Base-by-base conservation (phyloP, 2,797 vertebrate species). In the Gymnocypris eckloni region DNA sequence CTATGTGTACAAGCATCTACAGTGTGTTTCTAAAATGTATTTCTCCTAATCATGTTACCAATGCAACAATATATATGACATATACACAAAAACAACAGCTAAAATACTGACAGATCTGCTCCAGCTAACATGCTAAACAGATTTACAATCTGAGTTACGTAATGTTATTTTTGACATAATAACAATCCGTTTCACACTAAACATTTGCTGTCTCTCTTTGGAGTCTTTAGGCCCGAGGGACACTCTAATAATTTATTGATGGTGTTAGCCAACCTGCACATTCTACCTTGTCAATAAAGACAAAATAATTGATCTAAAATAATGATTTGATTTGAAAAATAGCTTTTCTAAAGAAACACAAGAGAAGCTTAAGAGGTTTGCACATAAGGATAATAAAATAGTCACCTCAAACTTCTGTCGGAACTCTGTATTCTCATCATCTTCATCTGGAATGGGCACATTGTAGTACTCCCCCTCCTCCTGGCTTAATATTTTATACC, bases 401-500 rank as follows among this genome's bases (percentile, higher is more conserved):
- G 96, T 97, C 93, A 99, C 98, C 97, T 99, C 98, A 91, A 99
- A 99, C 88, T 99, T 99, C 94, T 97, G 96, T 85, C 97, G 94
- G 81, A 99, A 95, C 86, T 99, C 98, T 84, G 94, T 90, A 25
- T 99, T 98, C 6, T 96, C 97, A 69, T 98, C 98, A 3, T 97
- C 96, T 79, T 96, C 97, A 90, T 98, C 98, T 22, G 98, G 97
- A 91, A 99, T 99, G 84, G 98, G 98, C 61, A 99, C 98, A 0
- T 97, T 99, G 92, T 99, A 99, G 93, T 99, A 99, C 92, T 99
- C 98, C 0, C 98, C 98, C 90, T 99, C 98, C 87, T 99, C 98
- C 89, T 98, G 96, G 91, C 97, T 99, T 89, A 99, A 91, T 90
- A 99, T 87, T 89, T 99, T 99, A 92, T 97, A 99, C 98, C 98